Conservation (phyloP, 2,888 invertebrate species). For the Cynaeus angustus region DNA sequence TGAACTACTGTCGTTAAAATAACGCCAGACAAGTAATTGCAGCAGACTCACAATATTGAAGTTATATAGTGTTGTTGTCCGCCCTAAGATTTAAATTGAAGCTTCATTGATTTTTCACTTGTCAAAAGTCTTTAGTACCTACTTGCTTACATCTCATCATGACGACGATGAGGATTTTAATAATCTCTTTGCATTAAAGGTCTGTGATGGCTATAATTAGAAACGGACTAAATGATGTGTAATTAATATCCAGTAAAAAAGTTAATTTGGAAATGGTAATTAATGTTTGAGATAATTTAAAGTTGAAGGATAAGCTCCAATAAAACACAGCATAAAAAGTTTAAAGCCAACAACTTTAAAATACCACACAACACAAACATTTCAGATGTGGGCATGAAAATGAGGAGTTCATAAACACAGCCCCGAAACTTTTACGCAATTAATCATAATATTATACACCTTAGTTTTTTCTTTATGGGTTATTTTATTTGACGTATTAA, state of each 20-base stretch:
- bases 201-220: constrained; percentile 56
- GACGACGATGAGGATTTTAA: constrained; percentile 22
- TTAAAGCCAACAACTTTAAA: constrained; percentile 54
- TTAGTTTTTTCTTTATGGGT: constrained; percentile 15
- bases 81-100: too few relatives aligned
- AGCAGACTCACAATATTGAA: too few relatives aligned
- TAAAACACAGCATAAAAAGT: constrained; percentile 53
- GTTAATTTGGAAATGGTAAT: constrained; percentile 61
- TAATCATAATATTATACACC: constrained; percentile 40
- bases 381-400: constrained; percentile 21
- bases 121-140: too few relatives aligned
- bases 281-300: constrained; percentile 53
- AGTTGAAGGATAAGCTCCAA: constrained; percentile 54
- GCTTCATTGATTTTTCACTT: background rate
- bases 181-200: constrained; percentile 39
- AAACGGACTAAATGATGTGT: constrained; percentile 57
- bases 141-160: background rate
- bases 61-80: too few relatives aligned
- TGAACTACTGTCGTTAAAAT: too few relatives aligned
- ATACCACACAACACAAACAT: constrained; percentile 40
- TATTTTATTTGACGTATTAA: constrained; percentile 37
- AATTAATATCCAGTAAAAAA: constrained; percentile 59
- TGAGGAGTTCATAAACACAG: constrained; percentile 36
- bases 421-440: constrained; percentile 42
- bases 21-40: too few relatives aligned